Evolutionary conservation across 2,113 vertebrate genomes (phyloP), one percentile per base, ranked within the genome.

Genomic region (Tupaia tana): DNA sequence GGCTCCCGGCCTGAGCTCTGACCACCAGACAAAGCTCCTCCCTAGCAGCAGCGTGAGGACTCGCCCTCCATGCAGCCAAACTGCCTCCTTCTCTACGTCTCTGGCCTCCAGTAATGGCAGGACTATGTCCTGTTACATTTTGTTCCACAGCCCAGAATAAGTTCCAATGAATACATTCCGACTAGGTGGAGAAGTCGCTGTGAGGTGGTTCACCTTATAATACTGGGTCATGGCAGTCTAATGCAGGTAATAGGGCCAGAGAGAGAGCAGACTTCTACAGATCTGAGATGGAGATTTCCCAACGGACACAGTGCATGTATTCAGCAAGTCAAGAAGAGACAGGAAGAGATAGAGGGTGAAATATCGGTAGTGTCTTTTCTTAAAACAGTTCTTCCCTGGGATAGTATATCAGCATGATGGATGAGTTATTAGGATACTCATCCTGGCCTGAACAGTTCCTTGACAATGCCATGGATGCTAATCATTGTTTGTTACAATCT

Each of bases 11-110:
- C 93, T 77, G 59, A 6, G 18, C 64, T 79, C 88, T 92, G 94
- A 97, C 96, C 95, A 73, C 71, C 0, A 90, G 75, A 74, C 19
- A 0, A 94, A 95, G 31, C 86, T 88, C 93, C 95, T 97, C 96
- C 96, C 85, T 94, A 88, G 96, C 93, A 88, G 94, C 94, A 15
- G 71, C 86, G 63, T 29, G 58, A 63, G 80, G 69, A 79, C 69
- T 93, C 87, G 7, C 29, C 5, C 31, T 54, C 3, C 1, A 14
- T 0, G 29, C 13, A 67, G 85, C 71, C 91, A 89, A 34, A 56
- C 87, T 88, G 91, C 84, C 94, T 70, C 78, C 7, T 56, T 87
- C 22, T 91, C 88, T 27, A 4, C 69, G 2, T 80, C 94, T 25
- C 83, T 82, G 93, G 93, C 91, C 67, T 91, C 94, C 87, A 43